phyloP scores from a whole-genome alignment of 1,140 invertebrate species.

The Drosophila sulfurigaster region DNA sequence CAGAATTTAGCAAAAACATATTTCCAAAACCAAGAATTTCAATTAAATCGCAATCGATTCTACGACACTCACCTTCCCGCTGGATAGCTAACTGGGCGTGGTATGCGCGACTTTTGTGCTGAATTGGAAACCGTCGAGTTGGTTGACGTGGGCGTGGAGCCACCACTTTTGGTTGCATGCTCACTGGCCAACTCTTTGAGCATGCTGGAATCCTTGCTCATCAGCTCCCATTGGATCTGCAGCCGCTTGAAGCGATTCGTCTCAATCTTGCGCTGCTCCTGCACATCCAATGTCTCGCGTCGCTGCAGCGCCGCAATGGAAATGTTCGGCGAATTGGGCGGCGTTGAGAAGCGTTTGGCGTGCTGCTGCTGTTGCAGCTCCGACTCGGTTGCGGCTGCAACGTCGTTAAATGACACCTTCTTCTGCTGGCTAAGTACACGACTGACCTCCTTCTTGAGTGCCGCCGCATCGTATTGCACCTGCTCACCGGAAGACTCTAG shows the following conservation, averaged over 20 bases:
- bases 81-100: slow-evolving; percentile 87
- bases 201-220: slow-evolving; percentile 86
- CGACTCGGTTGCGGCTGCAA: slow-evolving; percentile 25
- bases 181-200: slow-evolving; percentile 83
- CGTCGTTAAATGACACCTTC: slow-evolving; percentile 87
- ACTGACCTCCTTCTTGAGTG: slow-evolving; percentile 88
- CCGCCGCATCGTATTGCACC: slow-evolving; percentile 89
- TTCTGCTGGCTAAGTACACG: slow-evolving; percentile 89
- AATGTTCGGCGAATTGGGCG: slow-evolving; percentile 90
- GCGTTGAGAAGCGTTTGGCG: slow-evolving; percentile 86
- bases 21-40: slow-evolving; percentile 44
- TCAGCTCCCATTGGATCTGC: slow-evolving; percentile 94
- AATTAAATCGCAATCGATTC: background rate
- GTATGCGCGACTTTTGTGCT: slow-evolving; percentile 89
- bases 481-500: slow-evolving; percentile 88
- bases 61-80: slow-evolving; percentile 86
- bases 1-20: slow-evolving; percentile 40
- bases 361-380: slow-evolving; percentile 41
- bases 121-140: slow-evolving; percentile 66
- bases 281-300: slow-evolving; percentile 68
- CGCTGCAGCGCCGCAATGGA: slow-evolving; percentile 85
- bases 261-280: slow-evolving; percentile 82
- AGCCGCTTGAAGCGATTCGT: slow-evolving; percentile 89
- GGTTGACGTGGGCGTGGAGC: slow-evolving; percentile 84
- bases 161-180: slow-evolving; percentile 85